Percentiles rank a stretch among this genome's conserved stretches.
phyloP scores from a whole-genome alignment of 1,140 invertebrate species.

The Tetraneura akinire region DNA sequence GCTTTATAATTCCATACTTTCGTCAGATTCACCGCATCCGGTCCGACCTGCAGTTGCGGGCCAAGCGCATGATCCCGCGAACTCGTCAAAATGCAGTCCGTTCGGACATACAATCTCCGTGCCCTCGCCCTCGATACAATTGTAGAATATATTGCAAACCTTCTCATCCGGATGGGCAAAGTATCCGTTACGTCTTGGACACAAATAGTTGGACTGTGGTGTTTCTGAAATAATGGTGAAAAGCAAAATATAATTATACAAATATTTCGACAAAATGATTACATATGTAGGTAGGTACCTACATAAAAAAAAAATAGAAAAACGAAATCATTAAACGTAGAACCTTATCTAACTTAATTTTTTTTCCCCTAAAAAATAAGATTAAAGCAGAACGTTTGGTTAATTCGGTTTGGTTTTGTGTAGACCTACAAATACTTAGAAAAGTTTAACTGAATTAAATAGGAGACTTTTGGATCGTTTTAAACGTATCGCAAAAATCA shows the following conservation, averaged over 20 bases:
- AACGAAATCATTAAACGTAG: no score
- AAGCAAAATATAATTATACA: background rate
- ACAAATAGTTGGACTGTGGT: conserved; percentile 71
- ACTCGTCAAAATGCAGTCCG: conserved; percentile 85
- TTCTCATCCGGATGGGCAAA: conserved; percentile 80
- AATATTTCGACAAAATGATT: no score
- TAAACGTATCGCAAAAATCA: no score
- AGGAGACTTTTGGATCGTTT: no score
- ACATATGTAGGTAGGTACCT: no score
- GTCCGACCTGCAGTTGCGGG: conserved; percentile 76
- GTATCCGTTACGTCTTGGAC: conserved; percentile 83
- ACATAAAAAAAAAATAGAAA: no score
- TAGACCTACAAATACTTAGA: no score
- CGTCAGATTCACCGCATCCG: conserved; percentile 65
- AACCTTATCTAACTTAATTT: no score
- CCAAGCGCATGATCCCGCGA: conserved; percentile 84
- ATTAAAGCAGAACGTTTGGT: no score
- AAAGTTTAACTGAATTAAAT: no score
- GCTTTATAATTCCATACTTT: conserved; percentile 56
- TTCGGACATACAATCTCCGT: conserved; percentile 80
- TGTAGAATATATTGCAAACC: conserved; percentile 83
- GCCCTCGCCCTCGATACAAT: conserved; percentile 82
- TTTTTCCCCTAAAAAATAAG: no score
- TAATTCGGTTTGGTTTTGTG: no score
- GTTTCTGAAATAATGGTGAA: conserved; percentile 64